phyloP scores from a whole-genome alignment of 1,140 invertebrate species.

The Aphidius gifuensis region DNA sequence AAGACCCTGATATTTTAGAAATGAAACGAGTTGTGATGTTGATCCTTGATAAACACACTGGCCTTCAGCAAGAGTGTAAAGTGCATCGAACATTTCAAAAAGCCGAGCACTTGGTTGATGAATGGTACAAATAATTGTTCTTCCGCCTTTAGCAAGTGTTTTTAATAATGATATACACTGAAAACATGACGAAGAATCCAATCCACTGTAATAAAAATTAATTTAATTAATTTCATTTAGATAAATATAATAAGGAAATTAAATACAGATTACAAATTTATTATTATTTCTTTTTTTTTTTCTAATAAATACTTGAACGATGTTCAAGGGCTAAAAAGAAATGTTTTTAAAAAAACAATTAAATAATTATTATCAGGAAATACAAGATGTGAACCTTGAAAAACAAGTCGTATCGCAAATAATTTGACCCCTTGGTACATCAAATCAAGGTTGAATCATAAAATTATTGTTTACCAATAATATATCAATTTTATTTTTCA shows the following conservation, averaged over 20 bases:
- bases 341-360: too few relatives aligned
- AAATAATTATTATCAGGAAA: too few relatives aligned
- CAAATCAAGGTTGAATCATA: too few relatives aligned
- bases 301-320: too few relatives aligned
- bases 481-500: too few relatives aligned
- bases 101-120: conserved; percentile 94
- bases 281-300: neutral
- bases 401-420: too few relatives aligned
- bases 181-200: conserved; percentile 92
- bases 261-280: conserved; percentile 1
- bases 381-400: too few relatives aligned
- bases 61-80: conserved; percentile 91
- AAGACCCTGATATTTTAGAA: conserved; percentile 75
- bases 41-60: conserved; percentile 92
- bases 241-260: neutral
- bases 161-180: conserved; percentile 88
- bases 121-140: conserved; percentile 96
- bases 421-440: too few relatives aligned
- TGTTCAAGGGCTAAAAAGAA: too few relatives aligned
- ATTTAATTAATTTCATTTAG: neutral
- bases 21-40: conserved; percentile 81
- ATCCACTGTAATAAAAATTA: conserved; percentile 64
- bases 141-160: conserved; percentile 82
- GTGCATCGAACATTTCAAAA: conserved; percentile 96
- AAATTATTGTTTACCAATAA: too few relatives aligned